Conservation (phyloP, 1,140 invertebrate species). For the Tyrophagus putrescentiae region DNA sequence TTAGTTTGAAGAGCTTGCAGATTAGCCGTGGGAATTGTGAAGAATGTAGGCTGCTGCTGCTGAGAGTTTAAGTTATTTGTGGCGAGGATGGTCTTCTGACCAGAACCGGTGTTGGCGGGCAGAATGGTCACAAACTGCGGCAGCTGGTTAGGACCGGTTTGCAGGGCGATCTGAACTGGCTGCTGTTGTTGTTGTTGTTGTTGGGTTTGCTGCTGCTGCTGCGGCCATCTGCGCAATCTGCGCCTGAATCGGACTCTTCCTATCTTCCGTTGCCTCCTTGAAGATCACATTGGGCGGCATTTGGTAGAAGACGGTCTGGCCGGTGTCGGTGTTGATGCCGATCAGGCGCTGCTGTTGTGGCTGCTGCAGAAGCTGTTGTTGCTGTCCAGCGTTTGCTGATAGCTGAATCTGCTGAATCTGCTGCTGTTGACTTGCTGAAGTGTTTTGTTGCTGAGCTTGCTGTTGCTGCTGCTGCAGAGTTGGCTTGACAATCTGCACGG, state of each 20-base stretch:
- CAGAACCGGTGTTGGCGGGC: background rate
- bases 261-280: background rate
- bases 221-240: conserved; percentile 8
- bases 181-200: conserved; percentile 19
- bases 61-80: too few relatives aligned
- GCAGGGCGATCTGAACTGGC: conserved; percentile 17
- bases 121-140: background rate
- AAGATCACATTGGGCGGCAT: background rate
- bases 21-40: background rate
- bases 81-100: background rate
- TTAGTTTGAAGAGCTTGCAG: too few relatives aligned
- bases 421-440: background rate
- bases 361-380: conserved; percentile 7
- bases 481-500: background rate
- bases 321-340: background rate
- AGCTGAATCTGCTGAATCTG: conserved; percentile 16
- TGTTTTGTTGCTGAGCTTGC: background rate
- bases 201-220: conserved; percentile 11
- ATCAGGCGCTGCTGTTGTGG: background rate
- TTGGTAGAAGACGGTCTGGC: conserved; percentile 1
- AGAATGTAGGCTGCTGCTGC: conserved; percentile 2
- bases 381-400: conserved; percentile 3
- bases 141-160: conserved; percentile 4
- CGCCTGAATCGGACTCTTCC: conserved; percentile 8
- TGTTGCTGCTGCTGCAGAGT: background rate